Evolutionary conservation across 2,797 vertebrate genomes (phyloP).

Genomic region (Streptopelia turtur): DNA sequence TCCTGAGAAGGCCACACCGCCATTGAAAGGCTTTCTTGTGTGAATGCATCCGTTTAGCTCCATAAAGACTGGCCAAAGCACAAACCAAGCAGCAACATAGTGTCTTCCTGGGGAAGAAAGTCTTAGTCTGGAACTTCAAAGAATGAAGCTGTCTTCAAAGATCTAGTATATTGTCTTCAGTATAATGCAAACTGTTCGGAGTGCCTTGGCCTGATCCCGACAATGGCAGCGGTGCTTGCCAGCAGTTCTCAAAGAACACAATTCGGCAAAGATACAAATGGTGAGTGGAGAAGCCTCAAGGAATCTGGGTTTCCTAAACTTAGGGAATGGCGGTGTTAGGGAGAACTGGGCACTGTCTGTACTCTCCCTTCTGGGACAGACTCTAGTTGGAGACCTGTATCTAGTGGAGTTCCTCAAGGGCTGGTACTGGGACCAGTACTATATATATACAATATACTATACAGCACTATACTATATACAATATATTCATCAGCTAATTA

Average conservation of each 20-base stretch:
- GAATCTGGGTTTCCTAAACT: neutral
- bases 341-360: neutral
- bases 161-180: neutral
- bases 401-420: too few species aligned
- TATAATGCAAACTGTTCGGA: neutral
- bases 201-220: rapidly evolving
- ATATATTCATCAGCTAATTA: too few species aligned
- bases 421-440: too few species aligned
- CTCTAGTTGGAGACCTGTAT: too few species aligned
- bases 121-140: neutral
- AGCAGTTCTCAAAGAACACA: neutral
- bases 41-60: neutral
- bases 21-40: neutral
- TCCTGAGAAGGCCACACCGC: neutral
- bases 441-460: too few species aligned
- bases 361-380: neutral
- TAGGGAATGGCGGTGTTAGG: neutral
- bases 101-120: neutral
- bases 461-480: too few species aligned
- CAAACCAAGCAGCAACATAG: neutral
- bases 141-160: neutral
- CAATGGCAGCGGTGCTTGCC: neutral
- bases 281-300: neutral
- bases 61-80: neutral
- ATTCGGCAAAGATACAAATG: neutral